Base-by-base conservation (phyloP, 1,140 invertebrate species). In the Eueides isabella region DNA sequence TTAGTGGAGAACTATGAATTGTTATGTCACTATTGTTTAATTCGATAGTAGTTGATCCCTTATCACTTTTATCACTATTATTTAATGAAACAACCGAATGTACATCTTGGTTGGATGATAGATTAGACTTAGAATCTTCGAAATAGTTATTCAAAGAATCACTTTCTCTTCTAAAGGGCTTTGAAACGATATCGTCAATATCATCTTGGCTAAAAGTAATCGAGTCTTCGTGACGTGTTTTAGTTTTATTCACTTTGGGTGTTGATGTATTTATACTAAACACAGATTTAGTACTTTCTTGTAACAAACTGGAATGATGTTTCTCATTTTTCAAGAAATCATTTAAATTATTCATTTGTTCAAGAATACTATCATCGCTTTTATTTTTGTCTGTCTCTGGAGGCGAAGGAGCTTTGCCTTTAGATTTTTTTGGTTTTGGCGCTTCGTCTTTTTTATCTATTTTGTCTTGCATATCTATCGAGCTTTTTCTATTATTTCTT, bases 1-100 rank as follows among this genome's bases (percentile, higher is more conserved):
- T 94, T 28, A 94, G 86, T 2, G 95, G 95, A 5, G 95, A 95
- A 79, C 96, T 96, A 82, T 97, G 96, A 38, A 97, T 95, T 2
- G 96, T 97, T 48, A 97, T 96, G 76, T 97, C 96, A 55, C 96
- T 95, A 1, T 96, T 94, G 84, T 96, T 96, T 11, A 97, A 79
- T 84, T 96, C 96, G 35, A 97, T 96, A 41, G 92, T 93, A 31
- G 93, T 94, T 1, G 92, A 93, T 16, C 90, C 89, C 77, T 90
- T 90, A 26, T 89, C 90, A 77, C 88, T 93, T 80, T 89, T 93
- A 41, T 93, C 92, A 68, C 92, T 94, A 68, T 90, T 87, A 66
- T 92, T 92, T 16, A 93, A 77, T 63, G 92, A 93, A n/a, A 92
- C 82, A 19, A 92, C 89, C 1, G 93, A 94, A 82, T 91, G 86